Percentiles rank a stretch among this genome's conserved stretches.
These are phyloP conservation scores for Sminthopsis crassicaudata DNA, from an alignment of 2,113 vertebrate species.

Conservation along the genomic window DNA sequence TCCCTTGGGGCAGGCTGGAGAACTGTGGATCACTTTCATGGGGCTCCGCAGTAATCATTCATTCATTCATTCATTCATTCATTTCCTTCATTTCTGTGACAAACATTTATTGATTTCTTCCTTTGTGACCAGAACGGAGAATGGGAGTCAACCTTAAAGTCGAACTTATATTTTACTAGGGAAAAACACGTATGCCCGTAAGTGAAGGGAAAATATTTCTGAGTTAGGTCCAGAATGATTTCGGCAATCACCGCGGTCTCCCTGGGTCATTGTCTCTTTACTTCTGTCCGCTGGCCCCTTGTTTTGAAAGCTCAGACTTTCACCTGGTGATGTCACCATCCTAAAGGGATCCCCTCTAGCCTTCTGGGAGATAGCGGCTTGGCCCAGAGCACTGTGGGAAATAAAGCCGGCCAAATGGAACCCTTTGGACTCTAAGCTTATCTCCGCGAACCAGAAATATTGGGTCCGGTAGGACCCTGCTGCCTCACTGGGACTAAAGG, in stretches of 20 bases:
- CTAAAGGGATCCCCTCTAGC: background rate
- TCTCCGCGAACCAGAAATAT: background rate
- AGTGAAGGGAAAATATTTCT: background rate
- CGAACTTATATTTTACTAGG: background rate
- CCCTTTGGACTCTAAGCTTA: background rate
- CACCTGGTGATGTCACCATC: background rate
- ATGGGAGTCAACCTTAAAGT: background rate
- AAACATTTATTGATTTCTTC: background rate
- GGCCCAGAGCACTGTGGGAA: background rate
- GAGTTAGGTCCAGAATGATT: background rate
- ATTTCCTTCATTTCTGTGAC: too few species aligned
- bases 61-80: background rate
- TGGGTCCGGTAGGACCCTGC: background rate
- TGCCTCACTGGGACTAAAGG: slow-evolving; percentile 32
- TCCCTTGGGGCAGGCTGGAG: background rate
- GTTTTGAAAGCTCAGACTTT: background rate
- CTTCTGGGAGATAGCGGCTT: background rate
- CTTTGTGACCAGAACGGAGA: background rate
- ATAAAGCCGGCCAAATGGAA: background rate
- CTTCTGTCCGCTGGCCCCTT: background rate
- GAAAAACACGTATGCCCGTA: rapidly evolving
- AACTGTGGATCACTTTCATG: background rate
- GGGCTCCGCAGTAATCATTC: background rate
- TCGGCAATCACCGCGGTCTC: background rate
- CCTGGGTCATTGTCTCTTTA: background rate